Evolutionary conservation across 2,113 vertebrate genomes (phyloP).

Genomic region (Alethe diademata): DNA sequence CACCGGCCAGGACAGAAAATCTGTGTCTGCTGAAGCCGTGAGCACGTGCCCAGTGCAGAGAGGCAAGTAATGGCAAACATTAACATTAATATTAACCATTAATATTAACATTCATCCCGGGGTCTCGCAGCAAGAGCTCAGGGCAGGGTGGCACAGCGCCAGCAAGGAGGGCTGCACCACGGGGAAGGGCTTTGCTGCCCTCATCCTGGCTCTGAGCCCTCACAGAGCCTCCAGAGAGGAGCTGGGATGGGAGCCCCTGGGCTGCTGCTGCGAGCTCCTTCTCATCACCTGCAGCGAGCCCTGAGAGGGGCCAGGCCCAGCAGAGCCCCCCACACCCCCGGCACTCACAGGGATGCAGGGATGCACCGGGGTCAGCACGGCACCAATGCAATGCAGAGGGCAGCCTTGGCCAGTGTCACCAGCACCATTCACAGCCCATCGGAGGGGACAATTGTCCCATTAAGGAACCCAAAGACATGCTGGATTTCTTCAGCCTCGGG

Average conservation of each 20-base stretch:
- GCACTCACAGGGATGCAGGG: background rate
- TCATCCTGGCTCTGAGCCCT: background rate
- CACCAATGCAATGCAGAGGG: background rate
- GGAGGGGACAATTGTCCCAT: slow-evolving; percentile 34
- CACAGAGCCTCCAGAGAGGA: background rate
- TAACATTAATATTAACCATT: background rate
- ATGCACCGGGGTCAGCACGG: background rate
- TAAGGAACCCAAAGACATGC: slow-evolving; percentile 39
- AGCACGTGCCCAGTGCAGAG: background rate
- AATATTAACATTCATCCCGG: background rate
- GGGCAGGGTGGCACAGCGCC: background rate
- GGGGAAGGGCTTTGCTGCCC: background rate
- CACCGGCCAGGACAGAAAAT: background rate
- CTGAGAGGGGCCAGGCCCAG: background rate
- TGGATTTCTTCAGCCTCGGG: slow-evolving; percentile 38
- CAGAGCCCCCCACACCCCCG: background rate
- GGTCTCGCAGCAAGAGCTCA: fast-evolving
- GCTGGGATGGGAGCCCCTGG: background rate
- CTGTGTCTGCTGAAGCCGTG: background rate
- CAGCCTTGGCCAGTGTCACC: background rate
- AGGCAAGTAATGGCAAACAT: background rate
- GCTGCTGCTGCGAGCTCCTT: background rate
- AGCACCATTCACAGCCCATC: background rate
- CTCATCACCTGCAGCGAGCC: background rate
- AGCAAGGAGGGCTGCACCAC: background rate